Evolutionary conservation across 2,888 invertebrate species (phyloP), one percentile per base, ranked within the genome.

Genomic region (Hypercompe scribonia): DNA sequence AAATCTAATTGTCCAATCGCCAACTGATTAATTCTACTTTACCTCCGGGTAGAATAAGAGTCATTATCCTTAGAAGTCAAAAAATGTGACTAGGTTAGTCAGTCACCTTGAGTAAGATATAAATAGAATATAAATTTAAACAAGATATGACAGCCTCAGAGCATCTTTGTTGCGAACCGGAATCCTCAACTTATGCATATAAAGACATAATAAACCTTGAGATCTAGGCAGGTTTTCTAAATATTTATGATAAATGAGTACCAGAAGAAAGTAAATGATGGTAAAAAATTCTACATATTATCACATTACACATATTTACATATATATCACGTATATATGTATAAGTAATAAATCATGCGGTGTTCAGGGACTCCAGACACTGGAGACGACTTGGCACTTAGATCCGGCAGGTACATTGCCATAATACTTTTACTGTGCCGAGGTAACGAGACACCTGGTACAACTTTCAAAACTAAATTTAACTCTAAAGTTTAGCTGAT

Each of bases 381-480:
- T 28, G 34, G 42, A 50, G 71, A 68, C 71, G 54, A 75, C 65
- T 70, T 28, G 68, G n/a, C 36, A 46, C 70, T 68, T 42, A 65
- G 61, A 72, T 64, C 58, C 77, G 73, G 67, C 84, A 76, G 81
- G 73, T 83, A 63, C 74, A 81, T 58, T 73, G 65, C 76, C 71
- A 61, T 78, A 75, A 65, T 64, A 72, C 68, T 46, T 74, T 61
- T 61, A 75, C 64, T 74, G 75, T 76, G 75, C 67, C 58, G 54
- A 50, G 68, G 73, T 71, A 70, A 42, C 67, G 66, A 13, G 33
- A 18, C 50, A 42, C 42, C 65, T n/a, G 39, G 58, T 68, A 31
- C 31, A 46, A 18, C 50, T 31, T 65, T 34, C n/a, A 71, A 77
- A 58, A 33, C 36, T 11, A 78, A 68, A 77, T 72, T 73, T 10